Conservation (phyloP, 2,797 vertebrate species). For the Urocyon cinereoargenteus region DNA sequence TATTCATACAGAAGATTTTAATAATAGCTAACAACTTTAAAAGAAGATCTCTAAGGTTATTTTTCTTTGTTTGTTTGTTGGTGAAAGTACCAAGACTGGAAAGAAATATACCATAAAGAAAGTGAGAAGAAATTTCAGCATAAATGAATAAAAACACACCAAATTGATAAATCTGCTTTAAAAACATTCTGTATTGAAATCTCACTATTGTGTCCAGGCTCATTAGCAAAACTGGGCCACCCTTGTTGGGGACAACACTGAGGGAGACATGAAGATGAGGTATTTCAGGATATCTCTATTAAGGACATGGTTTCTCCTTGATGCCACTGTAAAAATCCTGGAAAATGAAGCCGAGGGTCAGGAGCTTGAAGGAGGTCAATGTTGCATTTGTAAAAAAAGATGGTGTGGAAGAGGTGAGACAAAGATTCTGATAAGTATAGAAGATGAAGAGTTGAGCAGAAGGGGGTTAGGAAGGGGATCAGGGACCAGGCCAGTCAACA, state of each 20-base stretch:
- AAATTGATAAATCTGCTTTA: background rate
- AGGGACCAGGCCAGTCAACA: background rate
- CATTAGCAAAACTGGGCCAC: background rate
- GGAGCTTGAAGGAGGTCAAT: background rate
- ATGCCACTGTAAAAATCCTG: background rate
- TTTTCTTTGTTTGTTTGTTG: background rate
- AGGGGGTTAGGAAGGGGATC: background rate
- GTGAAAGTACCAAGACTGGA: background rate
- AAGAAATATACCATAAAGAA: background rate
- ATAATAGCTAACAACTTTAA: background rate
- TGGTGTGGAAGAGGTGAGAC: background rate
- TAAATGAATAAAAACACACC: background rate
- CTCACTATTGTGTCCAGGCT: background rate
- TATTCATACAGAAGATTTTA: background rate
- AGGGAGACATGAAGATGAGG: background rate
- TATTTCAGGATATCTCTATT: background rate
- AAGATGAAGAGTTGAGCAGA: background rate
- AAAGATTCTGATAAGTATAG: background rate
- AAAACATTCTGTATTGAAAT: background rate
- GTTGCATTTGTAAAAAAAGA: background rate
- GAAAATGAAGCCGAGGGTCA: background rate
- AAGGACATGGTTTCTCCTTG: background rate
- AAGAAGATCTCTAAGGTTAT: background rate
- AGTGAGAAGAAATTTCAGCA: slow-evolving; percentile 22
- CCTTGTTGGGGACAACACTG: background rate